Evolutionary conservation across 1,140 invertebrate species (phyloP).

Genomic region (Drosophila guanche): DNA sequence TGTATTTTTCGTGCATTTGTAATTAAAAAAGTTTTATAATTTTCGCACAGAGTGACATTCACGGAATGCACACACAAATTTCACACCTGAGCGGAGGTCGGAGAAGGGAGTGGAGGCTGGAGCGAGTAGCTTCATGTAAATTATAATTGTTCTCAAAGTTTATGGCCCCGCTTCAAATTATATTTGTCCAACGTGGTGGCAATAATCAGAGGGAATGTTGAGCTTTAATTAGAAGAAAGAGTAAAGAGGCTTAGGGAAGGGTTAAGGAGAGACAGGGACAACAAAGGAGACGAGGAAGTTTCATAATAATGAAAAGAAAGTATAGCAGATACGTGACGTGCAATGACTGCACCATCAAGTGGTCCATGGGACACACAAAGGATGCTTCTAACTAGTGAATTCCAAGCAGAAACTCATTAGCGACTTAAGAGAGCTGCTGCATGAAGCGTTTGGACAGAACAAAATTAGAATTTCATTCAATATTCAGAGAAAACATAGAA

Average conservation of each 20-base stretch:
- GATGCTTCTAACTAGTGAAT: too few species aligned
- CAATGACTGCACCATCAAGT: too few species aligned
- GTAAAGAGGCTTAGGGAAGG: background rate
- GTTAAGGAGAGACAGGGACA: too few species aligned
- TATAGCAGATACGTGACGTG: too few species aligned
- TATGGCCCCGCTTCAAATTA: slow-evolving; percentile 48
- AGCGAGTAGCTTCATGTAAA: slow-evolving; percentile 39
- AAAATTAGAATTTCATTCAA: too few species aligned
- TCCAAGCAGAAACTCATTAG: too few species aligned
- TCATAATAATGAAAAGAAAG: too few species aligned
- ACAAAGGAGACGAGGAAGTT: too few species aligned
- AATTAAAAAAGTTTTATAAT: slow-evolving; percentile 63
- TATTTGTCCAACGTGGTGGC: slow-evolving; percentile 40
- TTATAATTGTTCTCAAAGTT: slow-evolving; percentile 52
- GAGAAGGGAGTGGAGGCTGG: too few species aligned
- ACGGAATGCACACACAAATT: slow-evolving; percentile 27
- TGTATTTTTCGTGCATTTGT: slow-evolving; percentile 18
- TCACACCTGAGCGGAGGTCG: slow-evolving; percentile 26
- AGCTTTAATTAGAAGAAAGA: slow-evolving; percentile 8
- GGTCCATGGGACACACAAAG: too few species aligned
- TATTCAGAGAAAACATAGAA: too few species aligned
- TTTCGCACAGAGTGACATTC: slow-evolving; percentile 18
- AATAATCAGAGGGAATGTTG: slow-evolving; percentile 42
- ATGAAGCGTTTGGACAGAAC: too few species aligned
- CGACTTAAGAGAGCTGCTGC: background rate